Percentiles rank a stretch among this genome's conserved stretches.
Conservation (phyloP, 2,797 vertebrate genomes). For the Thripadectes ignobilis region DNA sequence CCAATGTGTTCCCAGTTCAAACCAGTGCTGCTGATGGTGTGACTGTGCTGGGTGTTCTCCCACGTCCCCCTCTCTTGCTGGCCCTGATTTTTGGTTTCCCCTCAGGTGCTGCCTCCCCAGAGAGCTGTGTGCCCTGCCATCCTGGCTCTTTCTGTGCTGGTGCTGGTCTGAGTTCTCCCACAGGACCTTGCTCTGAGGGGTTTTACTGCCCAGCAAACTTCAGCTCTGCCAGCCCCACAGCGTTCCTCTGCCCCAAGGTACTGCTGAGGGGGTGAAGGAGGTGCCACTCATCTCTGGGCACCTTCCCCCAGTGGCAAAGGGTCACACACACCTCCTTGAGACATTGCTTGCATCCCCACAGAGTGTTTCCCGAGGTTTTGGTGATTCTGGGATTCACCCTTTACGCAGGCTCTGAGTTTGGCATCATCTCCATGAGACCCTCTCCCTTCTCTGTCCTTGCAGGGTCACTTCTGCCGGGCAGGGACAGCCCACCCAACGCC, state of each 20-base stretch:
- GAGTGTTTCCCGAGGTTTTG: neutral
- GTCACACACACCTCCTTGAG: neutral
- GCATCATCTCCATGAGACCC: too few relatives aligned
- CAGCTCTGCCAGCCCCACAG: slow-evolving; percentile 79
- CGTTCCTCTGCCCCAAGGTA: slow-evolving; percentile 88
- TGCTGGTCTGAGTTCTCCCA: slow-evolving; percentile 77
- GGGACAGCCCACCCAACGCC: slow-evolving; percentile 80
- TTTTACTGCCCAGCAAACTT: slow-evolving; percentile 86
- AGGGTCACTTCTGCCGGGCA: slow-evolving; percentile 89
- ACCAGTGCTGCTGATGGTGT: neutral
- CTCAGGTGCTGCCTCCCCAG: slow-evolving; percentile 83
- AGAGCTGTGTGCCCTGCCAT: slow-evolving; percentile 85
- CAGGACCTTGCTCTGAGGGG: slow-evolving; percentile 81
- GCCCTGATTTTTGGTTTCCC: neutral
- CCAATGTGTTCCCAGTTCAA: fast-evolving
- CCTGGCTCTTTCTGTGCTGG: slow-evolving; percentile 86
- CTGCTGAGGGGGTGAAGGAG: neutral
- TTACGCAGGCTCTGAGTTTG: neutral
- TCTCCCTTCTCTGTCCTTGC: neutral
- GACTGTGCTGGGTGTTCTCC: neutral
- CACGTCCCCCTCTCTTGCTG: neutral
- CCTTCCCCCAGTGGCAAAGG: neutral
- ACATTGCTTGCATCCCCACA: fast-evolving
- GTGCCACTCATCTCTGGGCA: neutral
- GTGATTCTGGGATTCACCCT: neutral